Evolutionary conservation across 1,140 invertebrate genomes (phyloP), one percentile per base, ranked within the genome.

Genomic region (Bombus haemorrhoidalis): DNA sequence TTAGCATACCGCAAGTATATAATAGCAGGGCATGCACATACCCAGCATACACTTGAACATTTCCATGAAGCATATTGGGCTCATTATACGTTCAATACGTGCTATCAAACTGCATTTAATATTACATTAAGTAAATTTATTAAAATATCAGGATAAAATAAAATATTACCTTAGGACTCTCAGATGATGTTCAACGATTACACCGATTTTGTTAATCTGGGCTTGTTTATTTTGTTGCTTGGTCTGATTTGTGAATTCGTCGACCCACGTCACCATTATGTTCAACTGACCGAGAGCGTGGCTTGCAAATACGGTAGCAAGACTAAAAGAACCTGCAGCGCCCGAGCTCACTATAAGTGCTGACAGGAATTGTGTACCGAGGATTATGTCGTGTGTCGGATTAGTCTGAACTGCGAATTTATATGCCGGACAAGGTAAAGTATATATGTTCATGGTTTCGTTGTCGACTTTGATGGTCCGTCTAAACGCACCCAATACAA

Each of bases 11-110:
- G 84, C 90, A n/a, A 93, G 89, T 32, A 91, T 89, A 76, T 90
- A 93, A 89, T 92, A 93, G 64, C 90, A 91, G 32, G 92, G 78
- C 80, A 89, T 34, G 32, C 91, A 92, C 53, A 93, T 90, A 39
- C 86, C 89, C 10, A 90, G 59, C 3, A 87, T 92, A 62, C 90
- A 92, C 57, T 85, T 83, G 0, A 91, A 15, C 28, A 91, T 28
- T 83, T 93, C 90, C 4, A 92, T 76, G 0, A 93, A 66, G 43
- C 84, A 92, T 47, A 92, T 86, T 62, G 83, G 83, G 39, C 84
- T 78, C 41, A 92, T 79, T 3, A 89, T 57, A 28, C 74, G 39
- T 64, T 92, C 89, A n/a, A 92, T 79, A 15, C 84, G 79, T n/a
- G 73, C 43, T 39, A 90, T 68, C 25, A 92, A 92, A 75, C 92